Evolutionary conservation across 1,140 invertebrate genomes (phyloP), one percentile per base, ranked within the genome.

Genomic region (Eumeta japonica): DNA sequence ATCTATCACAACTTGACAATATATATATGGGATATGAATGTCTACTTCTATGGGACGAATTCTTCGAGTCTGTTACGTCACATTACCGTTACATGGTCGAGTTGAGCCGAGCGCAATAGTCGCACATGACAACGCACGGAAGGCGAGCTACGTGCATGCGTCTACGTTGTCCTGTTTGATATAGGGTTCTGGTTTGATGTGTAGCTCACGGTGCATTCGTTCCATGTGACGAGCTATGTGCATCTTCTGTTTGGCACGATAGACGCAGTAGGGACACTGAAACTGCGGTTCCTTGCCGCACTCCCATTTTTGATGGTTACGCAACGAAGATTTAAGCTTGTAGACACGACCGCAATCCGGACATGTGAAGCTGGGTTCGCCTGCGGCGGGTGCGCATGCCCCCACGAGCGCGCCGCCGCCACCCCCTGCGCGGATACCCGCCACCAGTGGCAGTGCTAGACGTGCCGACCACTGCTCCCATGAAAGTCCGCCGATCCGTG

Each of bases 231-330:
- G 82, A 20, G 86, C 87, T 54, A 90, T 89, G 70, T 90, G 87
- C 85, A 88, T 88, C 76, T 89, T 89, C 59, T 89, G 87, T 57
- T 89, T 90, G 45, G 87, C 87, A 41, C 85, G 79, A 63, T 90
- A 89, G 7, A 88, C 84, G 64, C 88, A 90, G 65, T 87, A 87
- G 3, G 85, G 85, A 66, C 88, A 90, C 51, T 86, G 84, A 59
- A 89, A 90, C 60, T 89, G 86, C 1, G 87, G 87, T 63, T 89
- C 87, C 66, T 88, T 89, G 46, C 86, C 87, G 64, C 88, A 91
- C 62, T 91, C 88, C 88, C 88, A 91, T 62, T 90, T 90, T 72
- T 90, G 87, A 60, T 90, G 88, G 59, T 90, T 91, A 14, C 88
- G 78, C 55, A 91, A 75, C 50, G 87, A 90, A 41, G 87, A 89